Conservation (phyloP, 2,113 vertebrate genomes). For the Ameiurus melas region DNA sequence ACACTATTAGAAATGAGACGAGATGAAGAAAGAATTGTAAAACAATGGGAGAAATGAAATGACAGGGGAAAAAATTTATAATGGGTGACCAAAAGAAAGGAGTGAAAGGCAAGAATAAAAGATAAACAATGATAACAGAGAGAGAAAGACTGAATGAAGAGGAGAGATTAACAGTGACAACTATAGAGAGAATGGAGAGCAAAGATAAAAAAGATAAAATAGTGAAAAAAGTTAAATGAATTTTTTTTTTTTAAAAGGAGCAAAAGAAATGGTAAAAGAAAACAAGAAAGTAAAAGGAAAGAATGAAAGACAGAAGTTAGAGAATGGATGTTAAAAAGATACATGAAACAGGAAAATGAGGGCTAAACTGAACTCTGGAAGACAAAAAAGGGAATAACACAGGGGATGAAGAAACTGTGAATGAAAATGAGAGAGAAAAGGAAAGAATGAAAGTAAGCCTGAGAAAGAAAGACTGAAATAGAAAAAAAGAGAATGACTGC, state of each 20-base stretch:
- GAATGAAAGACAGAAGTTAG: background rate
- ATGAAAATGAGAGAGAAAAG: background rate
- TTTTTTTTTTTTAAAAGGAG: background rate
- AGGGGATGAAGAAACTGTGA: background rate
- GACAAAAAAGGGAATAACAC: background rate
- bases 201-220: background rate
- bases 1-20: background rate
- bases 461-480: background rate
- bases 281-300: background rate
- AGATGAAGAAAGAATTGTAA: background rate
- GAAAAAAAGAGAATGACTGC: background rate
- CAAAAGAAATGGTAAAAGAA: background rate
- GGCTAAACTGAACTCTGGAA: background rate
- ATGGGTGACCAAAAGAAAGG: background rate
- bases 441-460: background rate
- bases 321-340: background rate
- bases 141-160: background rate
- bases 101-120: background rate
- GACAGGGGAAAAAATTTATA: background rate
- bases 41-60: background rate
- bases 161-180: background rate
- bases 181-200: background rate
- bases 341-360: background rate
- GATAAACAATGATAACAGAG: background rate
- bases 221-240: background rate